Percentiles rank a stretch among this genome's conserved stretches.
phyloP scores from a whole-genome alignment of 1,140 invertebrate species.

The Microplitis mediator region DNA sequence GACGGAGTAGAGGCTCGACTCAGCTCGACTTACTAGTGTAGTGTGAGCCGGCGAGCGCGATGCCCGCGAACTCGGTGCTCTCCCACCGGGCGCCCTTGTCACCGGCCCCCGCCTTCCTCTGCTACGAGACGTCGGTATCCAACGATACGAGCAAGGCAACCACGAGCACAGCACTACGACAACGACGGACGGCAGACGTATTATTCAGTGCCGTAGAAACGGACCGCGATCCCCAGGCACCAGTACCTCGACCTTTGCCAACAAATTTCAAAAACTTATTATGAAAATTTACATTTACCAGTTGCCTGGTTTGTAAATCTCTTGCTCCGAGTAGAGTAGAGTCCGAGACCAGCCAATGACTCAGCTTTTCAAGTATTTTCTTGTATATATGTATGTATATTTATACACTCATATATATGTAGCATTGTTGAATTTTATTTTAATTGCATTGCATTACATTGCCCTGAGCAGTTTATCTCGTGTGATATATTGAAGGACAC shows the following conservation, averaged over 20 bases:
- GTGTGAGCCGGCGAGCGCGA: neutral
- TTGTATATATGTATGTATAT: no score
- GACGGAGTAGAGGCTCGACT: constrained; percentile 15
- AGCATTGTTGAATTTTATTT: no score
- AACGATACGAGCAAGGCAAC: neutral
- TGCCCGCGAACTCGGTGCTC: neutral
- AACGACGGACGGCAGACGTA: constrained; percentile 7
- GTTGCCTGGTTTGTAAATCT: neutral
- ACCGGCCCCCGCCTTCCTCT: neutral
- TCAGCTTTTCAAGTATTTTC: no score
- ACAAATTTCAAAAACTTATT: neutral
- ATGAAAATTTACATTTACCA: neutral
- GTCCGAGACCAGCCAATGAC: neutral
- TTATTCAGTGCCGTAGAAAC: constrained; percentile 14
- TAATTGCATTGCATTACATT: no score
- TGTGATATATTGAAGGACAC: neutral
- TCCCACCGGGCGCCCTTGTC: constrained; percentile 7
- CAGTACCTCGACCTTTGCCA: constrained; percentile 1
- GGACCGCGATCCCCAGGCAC: neutral
- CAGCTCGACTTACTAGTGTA: constrained; percentile 9
- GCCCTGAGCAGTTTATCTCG: neutral
- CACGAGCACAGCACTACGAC: neutral
- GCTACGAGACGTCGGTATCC: neutral
- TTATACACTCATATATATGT: no score
- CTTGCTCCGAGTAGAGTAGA: neutral